Percentiles rank a stretch among this genome's conserved stretches.
These are phyloP conservation scores for Mnemiopsis leidyi DNA, from an alignment of 37 sponge, comb jelly and placozoan genomes.

Conservation along the genomic window DNA sequence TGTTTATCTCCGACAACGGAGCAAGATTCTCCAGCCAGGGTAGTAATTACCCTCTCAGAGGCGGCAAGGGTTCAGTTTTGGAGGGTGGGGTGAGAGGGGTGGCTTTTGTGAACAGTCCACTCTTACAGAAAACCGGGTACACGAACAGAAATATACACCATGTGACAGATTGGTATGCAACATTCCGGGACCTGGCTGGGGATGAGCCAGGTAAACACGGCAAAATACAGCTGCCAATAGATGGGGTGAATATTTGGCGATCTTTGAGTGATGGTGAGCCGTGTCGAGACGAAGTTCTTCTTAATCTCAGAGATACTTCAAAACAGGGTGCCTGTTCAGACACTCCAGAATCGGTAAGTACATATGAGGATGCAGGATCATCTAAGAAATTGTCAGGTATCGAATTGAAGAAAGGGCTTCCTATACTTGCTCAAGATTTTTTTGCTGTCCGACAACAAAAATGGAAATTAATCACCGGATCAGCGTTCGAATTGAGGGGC, in stretches of 20 bases:
- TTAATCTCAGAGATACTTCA: not conserved
- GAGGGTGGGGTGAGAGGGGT: conserved; percentile 44
- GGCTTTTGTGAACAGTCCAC: conserved; percentile 26
- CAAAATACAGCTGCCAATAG: conserved; percentile 14
- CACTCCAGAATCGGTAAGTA: not conserved
- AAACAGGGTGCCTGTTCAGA: not conserved
- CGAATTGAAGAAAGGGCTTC: not conserved
- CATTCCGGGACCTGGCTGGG: not conserved
- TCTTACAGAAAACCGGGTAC: not conserved
- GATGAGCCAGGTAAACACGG: not conserved
- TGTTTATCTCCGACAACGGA: conserved; percentile 18
- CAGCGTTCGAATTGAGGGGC: not conserved
- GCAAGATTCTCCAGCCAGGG: not conserved
- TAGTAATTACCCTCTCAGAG: conserved; percentile 48
- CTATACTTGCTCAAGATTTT: not conserved
- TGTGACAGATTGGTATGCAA: conserved; percentile 48
- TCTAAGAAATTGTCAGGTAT: not conserved
- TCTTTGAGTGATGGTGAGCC: not conserved
- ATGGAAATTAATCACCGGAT: conserved; percentile 3
- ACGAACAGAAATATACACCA: conserved; percentile 31
- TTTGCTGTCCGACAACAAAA: not conserved
- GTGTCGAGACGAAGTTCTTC: not conserved
- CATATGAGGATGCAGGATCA: not conserved
- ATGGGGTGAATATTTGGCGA: conserved; percentile 43
- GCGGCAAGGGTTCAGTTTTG: not conserved